Evolutionary conservation across 1,140 invertebrate genomes (phyloP).

Genomic region (Arion vulgaris): DNA sequence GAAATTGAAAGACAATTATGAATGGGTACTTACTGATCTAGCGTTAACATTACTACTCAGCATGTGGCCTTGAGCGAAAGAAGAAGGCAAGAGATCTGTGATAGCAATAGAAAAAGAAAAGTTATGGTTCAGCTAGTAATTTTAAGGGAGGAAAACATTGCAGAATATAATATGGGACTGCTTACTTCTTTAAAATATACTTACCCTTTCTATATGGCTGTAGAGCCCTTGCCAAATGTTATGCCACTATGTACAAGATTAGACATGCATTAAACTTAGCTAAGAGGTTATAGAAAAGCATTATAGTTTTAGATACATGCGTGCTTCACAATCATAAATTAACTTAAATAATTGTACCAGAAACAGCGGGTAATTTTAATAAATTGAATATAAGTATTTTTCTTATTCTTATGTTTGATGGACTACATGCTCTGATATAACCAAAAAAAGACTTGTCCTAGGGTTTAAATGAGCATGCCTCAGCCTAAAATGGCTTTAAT

Average conservation of each 20-base stretch:
- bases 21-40: neutral
- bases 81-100: constrained; percentile 8
- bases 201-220: neutral
- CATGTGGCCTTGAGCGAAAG: constrained; percentile 2
- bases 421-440: no score
- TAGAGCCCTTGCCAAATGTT: neutral
- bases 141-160: neutral
- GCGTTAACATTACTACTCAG: neutral
- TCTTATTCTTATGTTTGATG: no score
- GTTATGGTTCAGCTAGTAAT: neutral
- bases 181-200: neutral
- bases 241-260: neutral
- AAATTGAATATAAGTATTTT: no score
- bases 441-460: no score
- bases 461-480: no score
- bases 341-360: no score
- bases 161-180: neutral
- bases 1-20: neutral
- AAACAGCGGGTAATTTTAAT: no score
- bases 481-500: no score
- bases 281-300: neutral
- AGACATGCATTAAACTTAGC: neutral
- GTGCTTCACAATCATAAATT: no score
- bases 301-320: no score
- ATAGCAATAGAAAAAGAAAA: neutral